Base-by-base conservation (phyloP, 2,113 vertebrate genomes). In the Thinocorus orbignyianus region DNA sequence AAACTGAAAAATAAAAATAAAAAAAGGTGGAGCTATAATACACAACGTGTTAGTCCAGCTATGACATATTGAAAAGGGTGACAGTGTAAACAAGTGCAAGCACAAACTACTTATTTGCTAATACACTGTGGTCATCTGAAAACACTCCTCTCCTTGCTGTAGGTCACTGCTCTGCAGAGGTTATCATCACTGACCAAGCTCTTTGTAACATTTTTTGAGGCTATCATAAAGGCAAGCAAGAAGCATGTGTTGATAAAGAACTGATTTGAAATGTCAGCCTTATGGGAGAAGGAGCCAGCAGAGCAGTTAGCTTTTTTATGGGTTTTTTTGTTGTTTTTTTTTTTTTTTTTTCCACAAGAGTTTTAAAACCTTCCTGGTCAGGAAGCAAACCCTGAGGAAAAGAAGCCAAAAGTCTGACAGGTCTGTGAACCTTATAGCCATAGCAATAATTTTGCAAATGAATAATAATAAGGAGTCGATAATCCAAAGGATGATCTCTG, bases 401-500 rank as follows among this genome's bases (percentile, higher is more conserved):
- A 84, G 82, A 80, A 93, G 81, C 55, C 77, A 82, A 81, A 97
- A 87, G 82, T 94, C 86, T 95, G 87, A 83, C 44, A 94, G 77
- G 54, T 77, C 77, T 93, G 66, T 93, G 97, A 96, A 94, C 69
- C 84, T 94, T 62, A 79, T 39, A 95, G 89, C 78, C 66, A 79
- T 37, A 92, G 93, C 92, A 97, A 95, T 97, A 95, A 97, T 97
- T 96, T 93, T 93, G 52, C 89, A 96, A 97, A 95, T 79, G 80
- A 97, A 92, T 97, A 92, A 97, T 95, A 96, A 97, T 87, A 96
- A 90, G 42, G 55, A 96, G 92, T 97, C 85, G 3, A 97, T 97
- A 97, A 97, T 94, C 97, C 92, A 94, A 97, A 97, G 94, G 93
- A 95, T 96, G 93, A 96, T 97, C 96, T 97, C 92, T 97, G 92